These are phyloP conservation scores for Drosophila mauritiana DNA, from an alignment of 1,140 invertebrate species.

Conservation along the genomic window DNA sequence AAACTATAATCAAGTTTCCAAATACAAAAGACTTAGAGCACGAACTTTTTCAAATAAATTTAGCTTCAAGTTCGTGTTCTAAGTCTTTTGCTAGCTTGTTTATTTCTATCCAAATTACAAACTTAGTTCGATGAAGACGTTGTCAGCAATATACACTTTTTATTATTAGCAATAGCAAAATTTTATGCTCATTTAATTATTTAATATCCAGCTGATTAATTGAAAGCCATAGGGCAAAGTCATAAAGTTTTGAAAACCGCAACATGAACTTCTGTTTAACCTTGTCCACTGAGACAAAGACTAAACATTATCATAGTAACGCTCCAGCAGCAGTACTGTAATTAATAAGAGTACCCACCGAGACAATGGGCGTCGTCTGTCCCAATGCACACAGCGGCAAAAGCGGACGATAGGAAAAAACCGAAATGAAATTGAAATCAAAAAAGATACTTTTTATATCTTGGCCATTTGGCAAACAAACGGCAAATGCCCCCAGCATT, in stretches of 20 bases:
- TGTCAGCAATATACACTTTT: no score
- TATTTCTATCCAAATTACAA: background rate
- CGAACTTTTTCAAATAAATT: no score
- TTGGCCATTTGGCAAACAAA: slow-evolving; percentile 47
- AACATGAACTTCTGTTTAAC: slow-evolving; percentile 48
- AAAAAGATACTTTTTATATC: slow-evolving; percentile 53
- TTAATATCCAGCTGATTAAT: slow-evolving; percentile 39
- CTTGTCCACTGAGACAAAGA: slow-evolving; percentile 53
- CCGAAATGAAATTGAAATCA: slow-evolving; percentile 58
- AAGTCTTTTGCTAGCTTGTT: background rate
- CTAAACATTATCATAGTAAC: slow-evolving; percentile 41
- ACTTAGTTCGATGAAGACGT: slow-evolving; percentile 5
- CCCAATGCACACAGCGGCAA: slow-evolving; percentile 44
- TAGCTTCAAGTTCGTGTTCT: background rate
- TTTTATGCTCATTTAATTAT: slow-evolving; percentile 5
- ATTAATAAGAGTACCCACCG: slow-evolving; percentile 55
- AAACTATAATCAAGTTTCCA: no score
- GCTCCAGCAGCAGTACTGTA: slow-evolving; percentile 35
- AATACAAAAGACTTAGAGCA: no score
- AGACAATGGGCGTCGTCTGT: slow-evolving; percentile 64
- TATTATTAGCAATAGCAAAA: no score
- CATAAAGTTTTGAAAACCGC: slow-evolving; percentile 30
- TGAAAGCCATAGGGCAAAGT: slow-evolving; percentile 25
- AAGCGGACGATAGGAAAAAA: slow-evolving; percentile 7
- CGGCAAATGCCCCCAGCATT: slow-evolving; percentile 65